Conservation (phyloP, 2,113 vertebrate genomes). For the Aldabrachelys gigantea region DNA sequence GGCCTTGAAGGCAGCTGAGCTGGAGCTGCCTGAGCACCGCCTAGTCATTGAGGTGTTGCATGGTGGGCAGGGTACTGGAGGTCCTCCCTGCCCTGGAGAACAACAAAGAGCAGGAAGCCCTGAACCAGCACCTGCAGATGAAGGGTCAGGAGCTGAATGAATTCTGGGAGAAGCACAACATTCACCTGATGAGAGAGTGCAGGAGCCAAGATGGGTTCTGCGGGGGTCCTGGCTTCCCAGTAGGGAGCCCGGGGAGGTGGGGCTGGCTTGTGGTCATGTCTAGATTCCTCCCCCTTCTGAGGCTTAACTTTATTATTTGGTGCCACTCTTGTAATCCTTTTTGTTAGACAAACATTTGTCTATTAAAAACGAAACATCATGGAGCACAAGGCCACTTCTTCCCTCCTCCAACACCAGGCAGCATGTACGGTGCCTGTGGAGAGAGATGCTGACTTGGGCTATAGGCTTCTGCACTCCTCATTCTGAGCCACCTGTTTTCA, state of each 20-base stretch:
- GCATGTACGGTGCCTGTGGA: too few species aligned
- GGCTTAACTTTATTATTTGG: constrained; percentile 44
- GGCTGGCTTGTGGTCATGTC: neutral
- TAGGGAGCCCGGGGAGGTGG: neutral
- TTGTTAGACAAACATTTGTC: constrained; percentile 71
- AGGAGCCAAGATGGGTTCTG: constrained; percentile 79
- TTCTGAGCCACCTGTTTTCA: neutral
- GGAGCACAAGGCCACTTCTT: neutral
- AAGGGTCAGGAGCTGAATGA: constrained; percentile 92
- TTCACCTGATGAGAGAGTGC: constrained; percentile 88
- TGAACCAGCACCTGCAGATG: constrained; percentile 88
- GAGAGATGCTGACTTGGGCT: neutral
- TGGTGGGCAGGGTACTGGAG: neutral
- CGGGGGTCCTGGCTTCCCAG: constrained; percentile 91
- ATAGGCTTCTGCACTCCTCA: neutral
- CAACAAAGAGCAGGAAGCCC: constrained; percentile 71
- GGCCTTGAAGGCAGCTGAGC: neutral
- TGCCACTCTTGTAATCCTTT: constrained; percentile 51
- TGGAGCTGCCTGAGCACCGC: neutral
- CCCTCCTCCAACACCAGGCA: neutral
- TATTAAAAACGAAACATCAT: too few species aligned
- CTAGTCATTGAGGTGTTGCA: neutral
- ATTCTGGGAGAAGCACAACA: constrained; percentile 93
- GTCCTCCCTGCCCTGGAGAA: neutral
- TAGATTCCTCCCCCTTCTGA: neutral